Evolutionary conservation across 2,113 vertebrate species (phyloP), one percentile per base, ranked within the genome.

Genomic region (Anarhynchus alexandrinus): DNA sequence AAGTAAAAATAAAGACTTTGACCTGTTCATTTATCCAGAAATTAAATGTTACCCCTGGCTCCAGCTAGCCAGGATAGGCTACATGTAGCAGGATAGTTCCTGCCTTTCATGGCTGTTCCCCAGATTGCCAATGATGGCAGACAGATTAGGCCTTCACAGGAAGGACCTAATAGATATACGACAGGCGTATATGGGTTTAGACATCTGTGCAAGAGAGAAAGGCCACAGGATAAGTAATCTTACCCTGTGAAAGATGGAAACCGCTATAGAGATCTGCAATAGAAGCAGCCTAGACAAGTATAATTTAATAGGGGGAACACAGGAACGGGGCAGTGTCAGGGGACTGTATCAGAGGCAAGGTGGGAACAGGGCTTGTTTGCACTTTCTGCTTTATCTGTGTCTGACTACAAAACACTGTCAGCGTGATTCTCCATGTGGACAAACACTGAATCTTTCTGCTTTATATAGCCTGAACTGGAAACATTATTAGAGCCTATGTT

Each of bases 121-220:
- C 57, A 91, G 91, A 89, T 94, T 96, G 77, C n/a, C 65, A 43
- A 6, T 82, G 94, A 6, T 82, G 94, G 76, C 93, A 96, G 86
- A 38, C 2, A 82, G 83, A 94, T 92, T 51, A 93, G 65, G 59
- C 3, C 32, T 86, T 78, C 43, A 57, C 58, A 77, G 64, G 59
- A 81, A 71, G 69, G 69, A 49, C 80, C 65, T 89, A 76, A 78
- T 34, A 65, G 84, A 49, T 93, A 62, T 55, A 80, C 3, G 6
- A 82, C 69, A 85, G 73, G 81, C 2, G 0, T 52, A 2, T 40
- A 36, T 72, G 74, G 73, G 77, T 69, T 93, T 89, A 91, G 93
- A 87, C 61, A 55, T 59, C 65, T 74, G 93, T 76, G 84, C 43
- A 71, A 76, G 73, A 79, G 32, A 84, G 55, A 84, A 64, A 71